A percentile compares a stretch with the other conserved stretches of the same genome.
These are phyloP conservation scores for Intellagama lesueurii DNA, from an alignment of 2,797 vertebrate species.

Conservation along the genomic window DNA sequence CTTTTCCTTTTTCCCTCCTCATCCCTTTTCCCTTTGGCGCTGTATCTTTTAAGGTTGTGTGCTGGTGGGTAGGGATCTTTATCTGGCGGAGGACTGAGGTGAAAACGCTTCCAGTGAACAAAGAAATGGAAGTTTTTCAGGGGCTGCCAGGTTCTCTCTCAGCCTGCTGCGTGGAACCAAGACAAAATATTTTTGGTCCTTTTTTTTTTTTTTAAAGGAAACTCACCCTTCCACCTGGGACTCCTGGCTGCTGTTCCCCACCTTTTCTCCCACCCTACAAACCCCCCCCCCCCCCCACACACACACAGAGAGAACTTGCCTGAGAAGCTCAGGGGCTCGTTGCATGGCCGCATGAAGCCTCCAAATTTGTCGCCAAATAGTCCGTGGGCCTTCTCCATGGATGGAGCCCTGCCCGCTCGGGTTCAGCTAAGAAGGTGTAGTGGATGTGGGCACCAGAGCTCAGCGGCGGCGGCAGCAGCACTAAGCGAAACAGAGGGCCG, in stretches of 20 bases:
- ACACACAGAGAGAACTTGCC: constrained; percentile 78
- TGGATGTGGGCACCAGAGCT: constrained; percentile 57
- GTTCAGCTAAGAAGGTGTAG: constrained; percentile 49
- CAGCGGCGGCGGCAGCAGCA: constrained; percentile 77
- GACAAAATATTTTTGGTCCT: no score
- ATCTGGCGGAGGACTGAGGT: neutral
- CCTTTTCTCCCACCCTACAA: no score
- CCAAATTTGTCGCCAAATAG: constrained; percentile 90
- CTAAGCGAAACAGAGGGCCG: neutral
- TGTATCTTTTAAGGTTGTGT: neutral
- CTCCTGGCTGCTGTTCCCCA: neutral
- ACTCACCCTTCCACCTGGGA: no score
- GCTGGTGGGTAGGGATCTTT: no score
- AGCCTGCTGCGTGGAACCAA: no score
- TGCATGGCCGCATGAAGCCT: constrained; percentile 88
- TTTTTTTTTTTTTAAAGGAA: no score
- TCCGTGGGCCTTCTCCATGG: constrained; percentile 92
- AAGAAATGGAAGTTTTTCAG: neutral
- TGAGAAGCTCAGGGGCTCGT: constrained; percentile 87
- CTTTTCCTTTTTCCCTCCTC: neutral
- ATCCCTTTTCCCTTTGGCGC: neutral
- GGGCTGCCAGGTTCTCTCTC: no score
- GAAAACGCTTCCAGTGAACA: neutral
- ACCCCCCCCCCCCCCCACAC: no score
- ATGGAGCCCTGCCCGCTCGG: constrained; percentile 71